Percentiles rank a stretch among this genome's conserved stretches.
These are phyloP conservation scores for Balearica regulorum DNA, from an alignment of 2,797 vertebrate species.

Conservation along the genomic window DNA sequence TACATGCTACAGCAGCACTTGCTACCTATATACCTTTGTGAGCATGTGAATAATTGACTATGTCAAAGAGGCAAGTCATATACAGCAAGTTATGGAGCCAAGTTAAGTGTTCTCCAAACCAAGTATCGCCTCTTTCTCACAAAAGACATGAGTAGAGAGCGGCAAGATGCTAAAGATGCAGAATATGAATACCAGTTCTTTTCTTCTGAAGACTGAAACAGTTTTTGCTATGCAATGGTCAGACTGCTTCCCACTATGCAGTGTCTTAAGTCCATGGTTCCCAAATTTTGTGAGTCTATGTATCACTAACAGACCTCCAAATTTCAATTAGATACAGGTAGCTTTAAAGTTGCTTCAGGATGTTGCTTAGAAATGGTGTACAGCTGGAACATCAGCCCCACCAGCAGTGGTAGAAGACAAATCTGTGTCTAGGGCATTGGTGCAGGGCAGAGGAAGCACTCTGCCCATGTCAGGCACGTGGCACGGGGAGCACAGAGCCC, in stretches of 20 bases:
- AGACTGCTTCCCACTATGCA: not conserved
- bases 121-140: not conserved
- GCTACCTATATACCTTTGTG: not conserved
- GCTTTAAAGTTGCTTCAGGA: not conserved
- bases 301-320: not conserved
- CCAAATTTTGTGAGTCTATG: not conserved
- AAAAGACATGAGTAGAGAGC: not conserved
- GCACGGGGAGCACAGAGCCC: not conserved
- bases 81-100: not conserved
- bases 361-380: fast-evolving
- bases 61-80: not conserved
- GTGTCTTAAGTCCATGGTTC: not conserved
- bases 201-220: not conserved
- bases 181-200: not conserved
- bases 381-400: not conserved
- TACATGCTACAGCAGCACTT: not conserved
- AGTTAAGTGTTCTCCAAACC: not conserved
- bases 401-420: not conserved
- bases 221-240: not conserved
- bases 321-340: not conserved
- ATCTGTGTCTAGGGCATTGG: fast-evolving
- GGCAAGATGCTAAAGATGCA: not conserved
- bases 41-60: not conserved
- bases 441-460: not conserved
- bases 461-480: fast-evolving